phyloP scores from a whole-genome alignment of 37 sponge, comb jelly and placozoan genomes.

The Haliclona indistincta region DNA sequence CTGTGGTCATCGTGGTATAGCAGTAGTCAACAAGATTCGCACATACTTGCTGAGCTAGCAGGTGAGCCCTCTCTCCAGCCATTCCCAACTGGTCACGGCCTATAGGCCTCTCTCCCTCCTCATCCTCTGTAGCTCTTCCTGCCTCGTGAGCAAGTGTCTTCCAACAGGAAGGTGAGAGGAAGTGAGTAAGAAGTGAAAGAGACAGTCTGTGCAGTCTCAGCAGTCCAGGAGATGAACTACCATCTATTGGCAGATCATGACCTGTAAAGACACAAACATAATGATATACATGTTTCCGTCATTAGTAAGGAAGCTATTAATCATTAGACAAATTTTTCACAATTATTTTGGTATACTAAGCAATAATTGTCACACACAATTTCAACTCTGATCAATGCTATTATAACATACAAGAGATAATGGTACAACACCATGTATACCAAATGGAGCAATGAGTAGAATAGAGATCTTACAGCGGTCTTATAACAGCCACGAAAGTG shows the following conservation, averaged over 20 bases:
- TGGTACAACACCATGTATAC: no score
- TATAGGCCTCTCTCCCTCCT: not conserved
- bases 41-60: conserved; percentile 55
- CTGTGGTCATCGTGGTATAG: conserved; percentile 61
- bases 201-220: conserved; percentile 60
- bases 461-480: no score
- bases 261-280: conserved; percentile 28
- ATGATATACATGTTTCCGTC: no score
- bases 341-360: no score
- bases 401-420: no score
- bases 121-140: conserved; percentile 5
- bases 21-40: conserved; percentile 73
- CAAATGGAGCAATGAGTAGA: no score
- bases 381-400: no score
- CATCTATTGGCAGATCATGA: conserved; percentile 40
- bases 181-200: conserved; percentile 58
- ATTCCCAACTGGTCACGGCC: not conserved
- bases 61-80: conserved; percentile 20
- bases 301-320: no score
- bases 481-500: no score
- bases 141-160: conserved; percentile 7
- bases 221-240: not conserved
- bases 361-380: no score
- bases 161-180: conserved; percentile 46
- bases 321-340: no score